Evolutionary conservation across 2,888 invertebrate genomes (phyloP).

Genomic region (Ectropis crepuscularia): DNA sequence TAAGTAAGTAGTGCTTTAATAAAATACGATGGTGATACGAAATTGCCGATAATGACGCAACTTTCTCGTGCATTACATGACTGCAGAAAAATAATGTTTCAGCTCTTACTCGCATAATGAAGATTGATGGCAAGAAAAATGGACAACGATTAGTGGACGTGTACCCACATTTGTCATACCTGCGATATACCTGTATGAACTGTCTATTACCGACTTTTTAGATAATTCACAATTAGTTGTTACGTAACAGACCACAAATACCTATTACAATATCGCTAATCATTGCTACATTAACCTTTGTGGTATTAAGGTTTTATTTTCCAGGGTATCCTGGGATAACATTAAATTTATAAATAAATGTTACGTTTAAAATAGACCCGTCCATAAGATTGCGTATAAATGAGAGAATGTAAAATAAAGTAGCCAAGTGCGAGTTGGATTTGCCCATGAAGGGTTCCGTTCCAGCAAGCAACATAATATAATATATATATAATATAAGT

Average conservation of each 20-base stretch:
- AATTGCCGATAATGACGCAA: conserved; percentile 66
- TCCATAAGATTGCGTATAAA: no score
- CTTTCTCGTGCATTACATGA: conserved; percentile 71
- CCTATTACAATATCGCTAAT: not conserved
- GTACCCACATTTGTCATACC: conserved; percentile 57
- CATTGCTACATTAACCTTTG: no score
- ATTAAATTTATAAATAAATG: no score
- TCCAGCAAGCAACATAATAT: no score
- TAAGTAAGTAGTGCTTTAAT: conserved; percentile 30
- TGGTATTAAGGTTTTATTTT: no score
- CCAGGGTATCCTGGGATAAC: no score
- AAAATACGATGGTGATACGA: conserved; percentile 34
- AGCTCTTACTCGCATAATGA: conserved; percentile 75
- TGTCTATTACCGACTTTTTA: not conserved
- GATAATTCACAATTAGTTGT: conserved; percentile 12
- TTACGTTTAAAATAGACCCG: no score
- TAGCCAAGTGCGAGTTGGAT: no score
- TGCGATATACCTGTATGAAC: conserved; percentile 37
- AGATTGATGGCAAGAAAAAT: conserved; percentile 75
- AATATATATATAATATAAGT: no score
- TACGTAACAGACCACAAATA: conserved; percentile 3
- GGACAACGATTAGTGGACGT: conserved; percentile 60
- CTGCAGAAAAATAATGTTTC: conserved; percentile 64
- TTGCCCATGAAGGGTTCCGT: no score
- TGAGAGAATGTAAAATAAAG: no score